Base-by-base conservation (phyloP, 2,113 vertebrate genomes). In the Pomatostomus ruficeps region DNA sequence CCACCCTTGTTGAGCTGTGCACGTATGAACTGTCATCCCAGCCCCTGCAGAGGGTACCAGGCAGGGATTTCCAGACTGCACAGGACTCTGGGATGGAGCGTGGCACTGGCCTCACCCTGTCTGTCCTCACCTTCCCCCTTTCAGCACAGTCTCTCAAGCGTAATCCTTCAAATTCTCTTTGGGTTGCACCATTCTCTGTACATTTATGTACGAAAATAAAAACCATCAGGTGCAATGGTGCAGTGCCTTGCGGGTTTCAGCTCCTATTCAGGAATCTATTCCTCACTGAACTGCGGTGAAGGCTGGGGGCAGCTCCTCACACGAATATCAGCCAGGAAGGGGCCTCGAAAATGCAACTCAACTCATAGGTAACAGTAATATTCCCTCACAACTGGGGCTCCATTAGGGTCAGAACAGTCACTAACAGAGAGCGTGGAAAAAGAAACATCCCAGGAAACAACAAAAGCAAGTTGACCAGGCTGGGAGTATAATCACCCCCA, bases 1-100 rank as follows among this genome's bases (percentile, higher is more conserved):
- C 26, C 21, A 21, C 6, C 52, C 54, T 40, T 23, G 25, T 7
- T 54, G 52, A 52, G 43, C 55, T 72, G 48, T 42, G 59, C n/a
- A 26, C 3, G 1, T 16, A 1, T 1, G 23, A 78, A 13, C 6
- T 62, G 58, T 15, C 23, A 62, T 1, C 20, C 14, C 1, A 6
- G 45, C 7, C 33, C 29, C 0, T 2, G 48, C 73, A 71, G 66
- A 54, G 29, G 40, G 40, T 7, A 33, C 38, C 45, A 57, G 65
- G 7, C 51, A 81, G 46, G 68, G 77, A 38, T n/a, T 40, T 26
- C 43, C 85, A 57, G 59, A 49, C 46, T 12, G 18, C 58, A 25
- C 1, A 42, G 68, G 36, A 31, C 45, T 16, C 46, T 38, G 55
- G 33, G 25, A 14, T 25, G 40, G 40, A 52, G 33, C 0, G 0